Evolutionary conservation across 2,113 vertebrate genomes (phyloP), one percentile per base, ranked within the genome.

Genomic region (Camarhynchus parvulus): DNA sequence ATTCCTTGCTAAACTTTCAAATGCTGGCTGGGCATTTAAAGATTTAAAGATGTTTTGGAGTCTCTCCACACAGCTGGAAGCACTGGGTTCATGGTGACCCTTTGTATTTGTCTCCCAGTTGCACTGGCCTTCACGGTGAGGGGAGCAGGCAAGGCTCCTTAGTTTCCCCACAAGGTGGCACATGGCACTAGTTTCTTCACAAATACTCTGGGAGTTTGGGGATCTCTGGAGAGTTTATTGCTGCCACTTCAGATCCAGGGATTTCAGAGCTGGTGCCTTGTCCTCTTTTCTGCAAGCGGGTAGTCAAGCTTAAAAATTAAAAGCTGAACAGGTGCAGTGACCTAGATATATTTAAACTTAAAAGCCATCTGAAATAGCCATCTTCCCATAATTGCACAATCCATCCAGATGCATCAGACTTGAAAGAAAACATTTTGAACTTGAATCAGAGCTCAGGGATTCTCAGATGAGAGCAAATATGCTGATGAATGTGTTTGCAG

Each of bases 101-200:
- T 66, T 82, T 49, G 1, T 0, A 15, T 83, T 83, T 56, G 59
- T 46, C 28, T 80, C 70, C 79, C 44, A 42, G 24, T 74, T 63
- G 41, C 61, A 56, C 39, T 49, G 33, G 31, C n/a, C 37, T 53
- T 24, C 77, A 23, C 0, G 0, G 17, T 19, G 42, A 83, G 42
- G 35, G 84, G 30, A 91, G 25, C 79, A 52, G n/a, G 47, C 22
- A 33, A 59, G 58, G 39, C 66, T 89, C 50, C 59, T 69, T 74
- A n/a, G 49, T 95, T 95, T 87, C 66, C 83, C 96, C 97, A 95
- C 96, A 86, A 97, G 96, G 95, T 97, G 97, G 96, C 93, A 95
- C 46, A 82, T 83, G 86, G 67, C 74, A 69, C 70, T 90, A 49
- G 24, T 63, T 89, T 95, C 64, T 87, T 73, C 11, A 50, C 46